phyloP scores from a whole-genome alignment of 2,888 invertebrate species.

The Mactromeris polynyma region DNA sequence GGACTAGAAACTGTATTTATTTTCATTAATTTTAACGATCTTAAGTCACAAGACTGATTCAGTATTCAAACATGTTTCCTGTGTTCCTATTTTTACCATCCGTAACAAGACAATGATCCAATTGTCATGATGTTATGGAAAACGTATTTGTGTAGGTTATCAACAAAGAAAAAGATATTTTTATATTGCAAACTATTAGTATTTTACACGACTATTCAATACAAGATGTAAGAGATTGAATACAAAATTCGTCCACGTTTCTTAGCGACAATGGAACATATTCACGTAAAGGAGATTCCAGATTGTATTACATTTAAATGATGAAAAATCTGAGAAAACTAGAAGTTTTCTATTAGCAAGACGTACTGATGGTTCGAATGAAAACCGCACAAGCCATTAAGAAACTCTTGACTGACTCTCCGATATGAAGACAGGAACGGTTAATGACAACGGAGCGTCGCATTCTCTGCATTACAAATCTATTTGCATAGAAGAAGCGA shows the following conservation, averaged over 20 bases:
- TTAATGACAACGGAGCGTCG: slow-evolving; percentile 19
- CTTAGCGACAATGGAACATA: not conserved
- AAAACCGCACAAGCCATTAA: not conserved
- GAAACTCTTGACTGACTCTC: not conserved
- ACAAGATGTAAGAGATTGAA: not conserved
- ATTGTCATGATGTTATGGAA: not conserved
- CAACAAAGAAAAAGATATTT: not conserved
- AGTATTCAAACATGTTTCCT: too few species aligned
- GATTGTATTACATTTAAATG: slow-evolving; percentile 18
- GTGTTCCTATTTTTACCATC: not conserved
- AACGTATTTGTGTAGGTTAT: not conserved
- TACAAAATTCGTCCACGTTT: not conserved
- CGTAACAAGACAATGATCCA: not conserved
- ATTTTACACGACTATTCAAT: not conserved
- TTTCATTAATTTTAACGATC: too few species aligned
- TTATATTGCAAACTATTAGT: not conserved
- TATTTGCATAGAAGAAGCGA: slow-evolving; percentile 54
- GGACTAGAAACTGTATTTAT: too few species aligned
- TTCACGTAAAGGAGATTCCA: not conserved
- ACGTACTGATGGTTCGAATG: not conserved
- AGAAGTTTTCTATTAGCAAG: not conserved
- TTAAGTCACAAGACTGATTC: too few species aligned
- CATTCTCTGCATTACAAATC: slow-evolving; percentile 45
- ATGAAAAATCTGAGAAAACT: not conserved
- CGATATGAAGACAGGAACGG: not conserved